These are phyloP conservation scores for Lottia scabra DNA, from an alignment of 2,888 invertebrate species.

Conservation along the genomic window DNA sequence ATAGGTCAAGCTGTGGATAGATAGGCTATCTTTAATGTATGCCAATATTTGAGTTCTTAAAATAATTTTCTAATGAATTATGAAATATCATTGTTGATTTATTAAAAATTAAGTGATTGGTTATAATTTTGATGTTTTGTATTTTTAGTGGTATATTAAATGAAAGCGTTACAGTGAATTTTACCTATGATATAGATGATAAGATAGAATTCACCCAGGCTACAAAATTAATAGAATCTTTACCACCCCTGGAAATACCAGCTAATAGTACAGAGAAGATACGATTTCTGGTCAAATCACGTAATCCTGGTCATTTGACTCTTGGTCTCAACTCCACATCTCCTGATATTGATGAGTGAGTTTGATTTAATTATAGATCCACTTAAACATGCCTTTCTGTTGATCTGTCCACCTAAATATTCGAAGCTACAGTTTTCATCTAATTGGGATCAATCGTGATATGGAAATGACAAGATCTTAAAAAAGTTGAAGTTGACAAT, in stretches of 20 bases:
- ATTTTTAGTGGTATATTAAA: slow-evolving; percentile 36
- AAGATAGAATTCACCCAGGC: slow-evolving; percentile 11
- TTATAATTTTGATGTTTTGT: background rate
- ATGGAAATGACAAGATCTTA: too few relatives aligned
- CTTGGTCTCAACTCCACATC: slow-evolving; percentile 56
- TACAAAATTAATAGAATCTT: background rate
- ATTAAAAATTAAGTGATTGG: too few relatives aligned
- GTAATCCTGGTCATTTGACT: slow-evolving; percentile 53
- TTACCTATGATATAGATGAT: slow-evolving; percentile 54
- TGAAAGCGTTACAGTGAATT: slow-evolving; percentile 37
- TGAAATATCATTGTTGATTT: too few relatives aligned
- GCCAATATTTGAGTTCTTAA: too few relatives aligned
- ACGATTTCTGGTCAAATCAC: background rate
- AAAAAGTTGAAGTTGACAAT: too few relatives aligned
- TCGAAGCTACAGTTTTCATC: too few relatives aligned
- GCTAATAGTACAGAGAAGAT: background rate
- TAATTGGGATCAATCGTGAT: too few relatives aligned
- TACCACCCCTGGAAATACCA: background rate
- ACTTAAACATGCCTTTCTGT: too few relatives aligned
- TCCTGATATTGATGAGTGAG: slow-evolving; percentile 46
- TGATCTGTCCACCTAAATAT: too few relatives aligned
- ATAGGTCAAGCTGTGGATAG: too few relatives aligned
- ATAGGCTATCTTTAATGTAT: too few relatives aligned
- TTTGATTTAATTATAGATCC: background rate
- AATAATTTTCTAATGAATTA: too few relatives aligned